Conservation (phyloP, 2,797 vertebrate species). For the Brachyalestes nurse region DNA sequence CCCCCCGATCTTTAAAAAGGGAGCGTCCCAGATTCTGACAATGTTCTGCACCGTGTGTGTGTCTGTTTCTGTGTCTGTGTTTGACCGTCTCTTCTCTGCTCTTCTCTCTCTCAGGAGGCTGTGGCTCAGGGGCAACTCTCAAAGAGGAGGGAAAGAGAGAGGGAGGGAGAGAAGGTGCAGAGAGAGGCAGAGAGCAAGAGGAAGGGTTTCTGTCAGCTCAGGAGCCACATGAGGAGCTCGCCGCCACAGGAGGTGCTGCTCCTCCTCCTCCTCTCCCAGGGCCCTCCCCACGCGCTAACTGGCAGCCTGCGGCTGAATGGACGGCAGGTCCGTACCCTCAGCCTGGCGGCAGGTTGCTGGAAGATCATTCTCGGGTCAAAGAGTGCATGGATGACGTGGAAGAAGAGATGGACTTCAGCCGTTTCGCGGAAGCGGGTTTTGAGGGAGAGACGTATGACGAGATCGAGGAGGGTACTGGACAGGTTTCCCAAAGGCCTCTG, state of each 20-base stretch:
- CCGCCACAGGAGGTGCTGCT: neutral
- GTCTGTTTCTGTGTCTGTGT: slow-evolving; percentile 43
- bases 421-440: slow-evolving; percentile 74
- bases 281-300: slow-evolving; percentile 27
- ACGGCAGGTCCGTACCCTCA: slow-evolving; percentile 78
- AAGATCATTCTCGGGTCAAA: slow-evolving; percentile 64
- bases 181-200: slow-evolving; percentile 38
- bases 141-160: slow-evolving; percentile 46
- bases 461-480: slow-evolving; percentile 77
- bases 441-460: slow-evolving; percentile 75
- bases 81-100: slow-evolving; percentile 57
- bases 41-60: slow-evolving; percentile 37
- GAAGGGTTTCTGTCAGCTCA: slow-evolving; percentile 39
- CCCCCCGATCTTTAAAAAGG: too few species aligned
- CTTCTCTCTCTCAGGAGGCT: slow-evolving; percentile 56
- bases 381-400: slow-evolving; percentile 71
- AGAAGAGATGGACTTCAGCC: slow-evolving; percentile 78
- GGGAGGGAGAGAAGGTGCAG: slow-evolving; percentile 45
- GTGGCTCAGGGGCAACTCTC: slow-evolving; percentile 42
- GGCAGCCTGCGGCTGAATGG: slow-evolving; percentile 69
- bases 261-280: slow-evolving; percentile 3
- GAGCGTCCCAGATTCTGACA: slow-evolving; percentile 28
- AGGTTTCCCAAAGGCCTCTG: slow-evolving; percentile 79
- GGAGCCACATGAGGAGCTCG: slow-evolving; percentile 9
- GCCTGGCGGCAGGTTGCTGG: slow-evolving; percentile 58